Evolutionary conservation across 2,797 vertebrate species (phyloP).

Genomic region (Antennarius maculatus): DNA sequence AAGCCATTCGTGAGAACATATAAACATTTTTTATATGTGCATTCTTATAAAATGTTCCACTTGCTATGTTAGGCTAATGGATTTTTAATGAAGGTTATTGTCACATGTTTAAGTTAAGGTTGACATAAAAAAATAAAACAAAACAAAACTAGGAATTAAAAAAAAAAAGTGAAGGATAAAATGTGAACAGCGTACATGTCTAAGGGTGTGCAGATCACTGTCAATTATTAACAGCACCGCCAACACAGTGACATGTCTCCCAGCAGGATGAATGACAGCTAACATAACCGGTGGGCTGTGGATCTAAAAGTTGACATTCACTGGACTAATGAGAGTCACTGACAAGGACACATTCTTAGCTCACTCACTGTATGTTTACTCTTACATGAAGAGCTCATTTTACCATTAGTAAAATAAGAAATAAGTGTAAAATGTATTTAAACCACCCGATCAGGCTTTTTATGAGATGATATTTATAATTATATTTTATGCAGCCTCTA

Average conservation of each 20-base stretch:
- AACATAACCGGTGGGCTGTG: conserved; percentile 61
- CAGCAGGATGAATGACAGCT: conserved; percentile 62
- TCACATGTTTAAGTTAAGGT: conserved; percentile 5
- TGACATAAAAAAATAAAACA: not conserved
- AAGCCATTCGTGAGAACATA: conserved; percentile 31
- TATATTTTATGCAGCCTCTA: not conserved
- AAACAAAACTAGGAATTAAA: no score
- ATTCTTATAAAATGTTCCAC: conserved; percentile 11
- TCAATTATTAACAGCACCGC: conserved; percentile 51
- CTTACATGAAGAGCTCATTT: conserved; percentile 31
- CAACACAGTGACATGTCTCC: conserved; percentile 42
- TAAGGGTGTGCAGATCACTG: conserved; percentile 26
- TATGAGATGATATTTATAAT: not conserved
- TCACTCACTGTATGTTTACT: conserved; percentile 18
- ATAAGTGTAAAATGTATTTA: conserved; percentile 36
- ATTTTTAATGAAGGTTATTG: conserved; percentile 2
- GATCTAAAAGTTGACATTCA: conserved; percentile 64
- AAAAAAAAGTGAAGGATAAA: conserved; percentile 4
- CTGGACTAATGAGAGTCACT: conserved; percentile 58
- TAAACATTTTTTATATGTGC: conserved; percentile 22
- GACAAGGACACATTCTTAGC: conserved; percentile 45
- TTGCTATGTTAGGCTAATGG: conserved; percentile 22
- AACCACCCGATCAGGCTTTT: conserved; percentile 21
- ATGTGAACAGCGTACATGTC: conserved; percentile 14
- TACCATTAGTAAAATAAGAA: conserved; percentile 32